These are phyloP conservation scores for Cyprinodon variegatus DNA, from an alignment of 2,113 vertebrate genomes.

Conservation along the genomic window DNA sequence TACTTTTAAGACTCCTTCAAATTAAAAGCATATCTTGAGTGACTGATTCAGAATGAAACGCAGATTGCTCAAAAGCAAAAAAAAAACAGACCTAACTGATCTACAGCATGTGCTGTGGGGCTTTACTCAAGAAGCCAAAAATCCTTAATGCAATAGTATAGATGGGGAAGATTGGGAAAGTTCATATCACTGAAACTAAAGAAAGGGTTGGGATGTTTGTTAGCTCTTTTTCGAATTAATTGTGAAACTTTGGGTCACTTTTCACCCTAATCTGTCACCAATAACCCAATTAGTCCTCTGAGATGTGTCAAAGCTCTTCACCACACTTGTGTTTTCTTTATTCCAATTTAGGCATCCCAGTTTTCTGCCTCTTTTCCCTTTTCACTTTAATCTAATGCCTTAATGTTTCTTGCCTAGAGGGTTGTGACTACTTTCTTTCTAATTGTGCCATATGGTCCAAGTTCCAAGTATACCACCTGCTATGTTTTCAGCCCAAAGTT, in stretches of 20 bases:
- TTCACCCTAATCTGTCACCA: not conserved
- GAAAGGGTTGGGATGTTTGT: not conserved
- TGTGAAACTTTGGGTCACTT: too few relatives aligned
- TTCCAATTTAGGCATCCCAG: not conserved
- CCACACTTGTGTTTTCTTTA: not conserved
- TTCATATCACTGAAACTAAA: not conserved
- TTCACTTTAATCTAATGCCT: not conserved
- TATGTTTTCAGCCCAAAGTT: not conserved
- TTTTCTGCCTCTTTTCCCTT: not conserved
- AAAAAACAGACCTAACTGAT: not conserved
- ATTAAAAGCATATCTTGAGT: not conserved
- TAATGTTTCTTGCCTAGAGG: not conserved
- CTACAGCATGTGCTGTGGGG: not conserved
- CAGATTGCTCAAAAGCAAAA: not conserved
- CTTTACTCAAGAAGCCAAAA: not conserved
- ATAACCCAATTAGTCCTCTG: not conserved
- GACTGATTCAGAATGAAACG: not conserved
- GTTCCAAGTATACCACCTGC: not conserved
- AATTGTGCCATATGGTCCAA: too few relatives aligned
- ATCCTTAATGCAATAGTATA: not conserved
- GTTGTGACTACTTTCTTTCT: not conserved
- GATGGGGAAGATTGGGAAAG: not conserved
- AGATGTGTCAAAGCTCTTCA: not conserved
- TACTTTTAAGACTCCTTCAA: slow-evolving; percentile 1
- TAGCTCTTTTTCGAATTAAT: not conserved